Evolutionary conservation across 2,888 invertebrate genomes (phyloP).

Genomic region (Tipula confusa): DNA sequence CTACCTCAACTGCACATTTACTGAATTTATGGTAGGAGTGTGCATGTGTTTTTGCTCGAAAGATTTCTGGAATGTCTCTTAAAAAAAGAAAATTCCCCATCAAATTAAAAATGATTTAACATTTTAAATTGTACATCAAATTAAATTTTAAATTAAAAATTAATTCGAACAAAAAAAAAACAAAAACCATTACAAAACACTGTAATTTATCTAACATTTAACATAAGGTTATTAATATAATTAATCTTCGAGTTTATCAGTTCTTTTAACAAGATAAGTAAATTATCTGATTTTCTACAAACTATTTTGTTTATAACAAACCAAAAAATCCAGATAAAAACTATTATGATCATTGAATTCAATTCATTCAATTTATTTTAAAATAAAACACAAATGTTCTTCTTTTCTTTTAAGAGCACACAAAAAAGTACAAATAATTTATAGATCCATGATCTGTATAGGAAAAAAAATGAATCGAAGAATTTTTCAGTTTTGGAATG

Average conservation of each 20-base stretch:
- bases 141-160: too few relatives aligned
- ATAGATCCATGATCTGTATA: background rate
- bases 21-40: too few relatives aligned
- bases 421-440: conserved; percentile 13
- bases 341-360: background rate
- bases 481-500: background rate
- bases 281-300: conserved; percentile 12
- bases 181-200: too few relatives aligned
- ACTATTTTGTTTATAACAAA: background rate
- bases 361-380: conserved; percentile 25
- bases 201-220: background rate
- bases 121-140: too few relatives aligned
- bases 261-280: background rate
- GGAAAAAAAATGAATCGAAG: background rate
- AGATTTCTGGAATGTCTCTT: too few relatives aligned
- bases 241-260: background rate
- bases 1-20: too few relatives aligned
- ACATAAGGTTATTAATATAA: background rate
- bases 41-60: too few relatives aligned
- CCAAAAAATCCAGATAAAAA: background rate
- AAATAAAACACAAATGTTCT: background rate
- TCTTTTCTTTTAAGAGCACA: background rate
- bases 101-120: too few relatives aligned
- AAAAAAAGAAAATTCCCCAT: too few relatives aligned
- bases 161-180: too few relatives aligned